Evolutionary conservation across 2,797 vertebrate species (phyloP), one percentile per base, ranked within the genome.

Genomic region (Threskiornis aethiopicus): DNA sequence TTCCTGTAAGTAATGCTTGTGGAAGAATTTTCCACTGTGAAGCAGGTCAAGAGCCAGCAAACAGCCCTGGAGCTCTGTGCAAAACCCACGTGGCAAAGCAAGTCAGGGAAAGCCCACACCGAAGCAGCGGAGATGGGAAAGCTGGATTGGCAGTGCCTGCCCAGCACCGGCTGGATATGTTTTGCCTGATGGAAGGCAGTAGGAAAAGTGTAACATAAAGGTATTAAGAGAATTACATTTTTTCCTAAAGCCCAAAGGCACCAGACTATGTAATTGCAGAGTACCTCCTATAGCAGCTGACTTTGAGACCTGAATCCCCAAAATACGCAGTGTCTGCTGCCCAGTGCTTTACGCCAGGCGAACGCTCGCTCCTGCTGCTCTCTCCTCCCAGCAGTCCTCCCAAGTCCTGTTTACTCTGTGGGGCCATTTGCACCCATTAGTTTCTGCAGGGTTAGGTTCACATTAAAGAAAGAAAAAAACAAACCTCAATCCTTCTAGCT

Each of bases 1-100:
- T 96, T 96, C 94, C 96, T 94, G 93, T 96, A 92, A 96, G 90
- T 75, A 93, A 91, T 2, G 5, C 76, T 84, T 62, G 54, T 77
- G 91, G 80, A 97, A 95, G 96, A 95, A 96, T 94, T 96, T 97
- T 96, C 97, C 92, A 90, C 89, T 94, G 89, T 29, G 69, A 67
- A 89, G 57, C 69, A 59, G 41, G 55, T 92, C 89, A 84, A 54
- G 87, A 93, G 92, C 65, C 87, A 95, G 70, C 69, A 77, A 94
- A 79, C 26, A 85, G 79, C 62, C 61, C 47, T 59, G 62, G 21
- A 79, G 25, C 59, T 76, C 72, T 70, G 41, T 18, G 57, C 42
- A 90, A 66, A 95, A 58, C 62, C 66, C 8, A 2, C 29, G 6
- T 2, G 4, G 64, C 3, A 1, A 15, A 80, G 66, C 47, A 26